These are phyloP conservation scores for Pseudocheirus occidentalis DNA, from an alignment of 2,797 vertebrate genomes.

Conservation along the genomic window DNA sequence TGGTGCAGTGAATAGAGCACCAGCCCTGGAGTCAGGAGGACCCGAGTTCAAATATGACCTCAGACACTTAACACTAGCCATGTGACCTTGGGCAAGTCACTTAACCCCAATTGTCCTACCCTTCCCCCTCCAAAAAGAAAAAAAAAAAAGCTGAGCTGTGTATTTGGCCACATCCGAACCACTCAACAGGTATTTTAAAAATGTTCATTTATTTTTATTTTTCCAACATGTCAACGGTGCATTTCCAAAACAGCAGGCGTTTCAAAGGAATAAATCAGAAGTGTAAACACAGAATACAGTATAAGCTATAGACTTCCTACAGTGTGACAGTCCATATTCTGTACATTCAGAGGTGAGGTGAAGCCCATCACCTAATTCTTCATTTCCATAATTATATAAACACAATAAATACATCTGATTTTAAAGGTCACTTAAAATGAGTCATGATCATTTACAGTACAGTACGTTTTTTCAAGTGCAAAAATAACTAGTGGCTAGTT, in stretches of 20 bases:
- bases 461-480: constrained; percentile 88
- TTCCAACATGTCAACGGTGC: constrained; percentile 78
- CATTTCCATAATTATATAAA: constrained; percentile 75
- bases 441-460: constrained; percentile 86
- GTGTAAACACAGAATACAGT: constrained; percentile 83
- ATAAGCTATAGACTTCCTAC: constrained; percentile 72
- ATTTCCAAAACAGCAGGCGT: constrained; percentile 84
- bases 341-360: constrained; percentile 80
- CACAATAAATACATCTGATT: constrained; percentile 87
- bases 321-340: constrained; percentile 73
- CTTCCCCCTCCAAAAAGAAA: too few relatives aligned
- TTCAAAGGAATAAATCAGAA: constrained; percentile 78
- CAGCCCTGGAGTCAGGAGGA: too few relatives aligned
- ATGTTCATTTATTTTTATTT: constrained; percentile 74
- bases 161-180: constrained; percentile 60
- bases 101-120: too few relatives aligned
- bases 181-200: constrained; percentile 70
- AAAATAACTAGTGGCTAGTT: constrained; percentile 84
- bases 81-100: too few relatives aligned
- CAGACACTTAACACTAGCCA: too few relatives aligned
- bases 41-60: too few relatives aligned
- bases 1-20: too few relatives aligned
- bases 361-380: constrained; percentile 71
- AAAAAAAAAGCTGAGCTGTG: neutral
- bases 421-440: constrained; percentile 89